Base-by-base conservation (phyloP, 1,140 invertebrate species). In the Melipona quadrifasciata region DNA sequence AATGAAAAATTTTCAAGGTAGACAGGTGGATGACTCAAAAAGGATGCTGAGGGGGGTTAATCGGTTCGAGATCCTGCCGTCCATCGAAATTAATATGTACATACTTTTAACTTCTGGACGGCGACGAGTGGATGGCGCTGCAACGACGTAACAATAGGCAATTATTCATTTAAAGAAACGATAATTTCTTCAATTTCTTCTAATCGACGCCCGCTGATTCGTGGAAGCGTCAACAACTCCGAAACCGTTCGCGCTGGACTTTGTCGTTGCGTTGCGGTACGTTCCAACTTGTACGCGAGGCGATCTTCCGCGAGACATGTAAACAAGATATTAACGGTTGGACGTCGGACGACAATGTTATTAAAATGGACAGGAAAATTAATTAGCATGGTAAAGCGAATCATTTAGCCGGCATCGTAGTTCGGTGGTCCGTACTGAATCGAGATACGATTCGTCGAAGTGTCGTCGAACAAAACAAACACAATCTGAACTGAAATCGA, bases 121-220 rank as follows among this genome's bases (percentile, higher is more conserved):
- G 12, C 12, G 31, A 39, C 47, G 57, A 47, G 39, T 70, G n/a
- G 53, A 73, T 39, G 19, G 39, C 1, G 17, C 53, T 2, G 53
- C 57, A 24, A 71, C 34, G 19, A 39, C 57, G 61, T 57, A 76
- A 85, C 55, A 55, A 76, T 55, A 19, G 21, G 55, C 79, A 74
- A 85, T 81, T 84, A 84, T 76, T 82, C 78, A 85, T 85, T 85
- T 71, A 85, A 86, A 86, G 76, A 84, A 84, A 84, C 85, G 85
- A 86, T 86, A 84, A 86, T 78, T 47, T 47, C 39, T 47, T 47
- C 39, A 47, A 47, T 47, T 47, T 47, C 6, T 47, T 6, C 39
- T 47, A 47, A 47, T 47, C 39, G 39, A 6, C 39, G 71, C 57
- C 5, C 76, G n/a, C 51, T 65, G 82, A 86, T 86, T 86, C 82